Percentiles rank a stretch among this genome's conserved stretches.
phyloP scores from a whole-genome alignment of 2,888 invertebrate genomes.

The Epinotia nisella region DNA sequence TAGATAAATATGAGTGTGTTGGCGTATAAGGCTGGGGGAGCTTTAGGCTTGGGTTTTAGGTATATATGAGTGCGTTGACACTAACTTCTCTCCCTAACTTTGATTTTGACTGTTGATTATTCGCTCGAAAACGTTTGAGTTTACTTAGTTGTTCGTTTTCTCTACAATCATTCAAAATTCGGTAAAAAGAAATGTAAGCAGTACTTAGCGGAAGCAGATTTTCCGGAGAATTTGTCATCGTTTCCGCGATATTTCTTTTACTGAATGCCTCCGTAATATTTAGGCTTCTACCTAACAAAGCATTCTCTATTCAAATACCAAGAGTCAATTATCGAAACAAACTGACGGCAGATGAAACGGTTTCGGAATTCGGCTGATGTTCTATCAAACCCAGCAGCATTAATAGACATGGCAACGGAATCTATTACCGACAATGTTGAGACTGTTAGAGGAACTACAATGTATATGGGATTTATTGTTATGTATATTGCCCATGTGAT shows the following conservation, averaged over 20 bases:
- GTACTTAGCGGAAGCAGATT: background rate
- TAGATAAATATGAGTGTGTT: slow-evolving; percentile 35
- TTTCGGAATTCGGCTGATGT: background rate
- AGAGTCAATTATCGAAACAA: background rate
- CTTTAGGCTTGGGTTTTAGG: slow-evolving; percentile 6
- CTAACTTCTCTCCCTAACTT: background rate
- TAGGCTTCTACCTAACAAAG: background rate
- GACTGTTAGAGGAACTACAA: background rate
- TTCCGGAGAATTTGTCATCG: background rate
- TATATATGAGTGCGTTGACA: background rate
- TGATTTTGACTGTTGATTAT: no score
- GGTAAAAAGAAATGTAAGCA: background rate
- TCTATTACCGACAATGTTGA: background rate
- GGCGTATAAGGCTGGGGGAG: background rate
- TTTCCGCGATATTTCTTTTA: background rate
- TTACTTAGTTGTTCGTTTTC: background rate
- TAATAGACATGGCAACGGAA: slow-evolving; percentile 7
- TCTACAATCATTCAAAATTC: background rate
- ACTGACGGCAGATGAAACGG: background rate
- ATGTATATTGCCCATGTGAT: background rate
- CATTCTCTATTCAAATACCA: background rate
- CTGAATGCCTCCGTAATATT: background rate
- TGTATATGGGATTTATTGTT: background rate
- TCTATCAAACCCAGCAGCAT: background rate
- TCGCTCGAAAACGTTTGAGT: background rate